Conservation (phyloP, 2,888 invertebrate species). For the Papilio gigon region DNA sequence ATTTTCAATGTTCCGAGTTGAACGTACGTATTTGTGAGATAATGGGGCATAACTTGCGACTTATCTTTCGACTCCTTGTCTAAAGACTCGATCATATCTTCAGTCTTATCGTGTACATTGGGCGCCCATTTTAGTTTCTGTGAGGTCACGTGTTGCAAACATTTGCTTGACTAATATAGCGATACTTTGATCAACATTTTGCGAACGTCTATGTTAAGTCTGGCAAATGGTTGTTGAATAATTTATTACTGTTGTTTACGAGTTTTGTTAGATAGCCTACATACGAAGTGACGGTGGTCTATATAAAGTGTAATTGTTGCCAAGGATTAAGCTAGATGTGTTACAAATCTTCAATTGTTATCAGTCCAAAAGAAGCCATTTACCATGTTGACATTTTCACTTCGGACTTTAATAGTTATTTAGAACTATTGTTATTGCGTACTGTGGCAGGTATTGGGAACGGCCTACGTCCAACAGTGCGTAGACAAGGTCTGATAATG, state of each 20-base stretch:
- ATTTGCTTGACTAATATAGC: slow-evolving; percentile 34
- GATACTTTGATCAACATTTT: slow-evolving; percentile 1
- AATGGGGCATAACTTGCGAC: slow-evolving; percentile 55
- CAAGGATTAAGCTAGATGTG: too few species aligned
- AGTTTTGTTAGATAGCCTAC: slow-evolving; percentile 10
- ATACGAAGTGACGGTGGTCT: slow-evolving; percentile 8
- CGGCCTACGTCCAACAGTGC: too few species aligned
- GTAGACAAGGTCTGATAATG: too few species aligned
- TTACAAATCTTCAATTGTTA: too few species aligned
- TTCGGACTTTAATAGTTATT: too few species aligned
- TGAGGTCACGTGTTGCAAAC: slow-evolving; percentile 52
- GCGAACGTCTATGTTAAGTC: neutral
- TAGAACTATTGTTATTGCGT: too few species aligned
- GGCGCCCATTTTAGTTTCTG: slow-evolving; percentile 53
- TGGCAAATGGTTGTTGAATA: slow-evolving; percentile 4
- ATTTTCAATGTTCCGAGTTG: slow-evolving; percentile 66
- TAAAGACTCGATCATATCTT: slow-evolving; percentile 58
- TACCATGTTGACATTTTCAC: too few species aligned
- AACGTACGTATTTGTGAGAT: slow-evolving; percentile 68
- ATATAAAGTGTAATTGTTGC: neutral
- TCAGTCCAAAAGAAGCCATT: too few species aligned
- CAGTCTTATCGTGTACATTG: slow-evolving; percentile 57
- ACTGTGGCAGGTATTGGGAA: too few species aligned
- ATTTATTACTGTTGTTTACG: slow-evolving; percentile 9
- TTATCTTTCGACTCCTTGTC: slow-evolving; percentile 65